Evolutionary conservation across 2,888 invertebrate species (phyloP), one percentile per base, ranked within the genome.

Genomic region (Lamproptera curius): DNA sequence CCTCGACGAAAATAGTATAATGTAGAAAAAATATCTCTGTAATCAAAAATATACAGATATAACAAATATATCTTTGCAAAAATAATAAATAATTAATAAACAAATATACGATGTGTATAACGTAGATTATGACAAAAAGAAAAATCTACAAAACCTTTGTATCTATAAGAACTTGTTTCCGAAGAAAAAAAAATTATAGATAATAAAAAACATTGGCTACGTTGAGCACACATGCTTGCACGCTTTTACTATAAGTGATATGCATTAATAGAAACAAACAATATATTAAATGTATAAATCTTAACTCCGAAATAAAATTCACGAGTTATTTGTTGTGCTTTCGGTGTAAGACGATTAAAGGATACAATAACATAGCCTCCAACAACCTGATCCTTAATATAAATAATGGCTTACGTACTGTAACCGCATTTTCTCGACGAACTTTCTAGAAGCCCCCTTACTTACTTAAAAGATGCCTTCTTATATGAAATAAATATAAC

Each of bases 1-100:
- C 20, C 44, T 38, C 13, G 16, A 36, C 14, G 52, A 57, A 56
- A 38, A 57, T 55, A 56, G 23, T 31, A 43, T 34, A 62, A 56
- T 62, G 65, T 62, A 63, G 63, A 65, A 65, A 64, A 47, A 65
- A 66, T 70, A 59, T 55, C 53, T 59, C 69, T 67, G 73, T 64
- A 75, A 66, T 74, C 78, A 81, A 81, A 84, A 80, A 84, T 80
- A 80, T 82, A 80, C 79, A 83, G 70, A 83, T 66, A 76, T 64
- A 72, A 70, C 64, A 66, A 62, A 59, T 37, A 45, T 33, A 57
- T 55, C 52, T 56, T 57, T 55, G 55, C 52, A 54, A 54, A 60
- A 48, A 59, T 47, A 62, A 59, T 64, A 59, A 52, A 58, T 53
- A 58, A 53, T 36, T 45, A 53, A 55, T 38, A 54, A 46, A 50